Percentiles rank a stretch among this genome's conserved stretches.
Conservation (phyloP, 2,888 invertebrate genomes). For the Machimus rusticus region DNA sequence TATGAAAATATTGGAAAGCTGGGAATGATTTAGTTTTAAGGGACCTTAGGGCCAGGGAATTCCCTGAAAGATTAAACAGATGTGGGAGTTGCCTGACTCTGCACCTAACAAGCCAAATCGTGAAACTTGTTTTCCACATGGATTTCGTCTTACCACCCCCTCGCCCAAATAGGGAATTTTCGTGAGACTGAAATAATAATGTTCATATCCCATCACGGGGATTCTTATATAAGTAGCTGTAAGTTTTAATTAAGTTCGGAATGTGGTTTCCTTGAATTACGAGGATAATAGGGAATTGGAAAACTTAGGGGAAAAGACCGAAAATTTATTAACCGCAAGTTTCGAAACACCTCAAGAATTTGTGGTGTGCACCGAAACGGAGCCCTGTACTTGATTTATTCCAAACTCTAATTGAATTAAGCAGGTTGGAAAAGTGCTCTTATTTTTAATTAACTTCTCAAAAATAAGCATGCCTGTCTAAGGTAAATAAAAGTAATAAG, state of each 20-base stretch:
- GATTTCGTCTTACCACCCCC: neutral
- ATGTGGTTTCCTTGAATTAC: conserved; percentile 1
- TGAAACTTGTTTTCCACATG: neutral
- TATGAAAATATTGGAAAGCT: neutral
- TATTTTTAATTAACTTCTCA: neutral
- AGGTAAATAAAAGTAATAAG: no score
- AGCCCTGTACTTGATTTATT: neutral
- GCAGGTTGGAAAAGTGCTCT: neutral
- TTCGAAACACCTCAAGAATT: neutral
- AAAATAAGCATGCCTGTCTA: neutral
- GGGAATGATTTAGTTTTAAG: neutral
- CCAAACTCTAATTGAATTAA: neutral
- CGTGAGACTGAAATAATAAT: neutral
- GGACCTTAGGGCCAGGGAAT: neutral
- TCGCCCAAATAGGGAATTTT: neutral
- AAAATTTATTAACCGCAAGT: neutral
- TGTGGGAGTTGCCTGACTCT: neutral
- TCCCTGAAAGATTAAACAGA: neutral
- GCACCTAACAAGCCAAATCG: neutral
- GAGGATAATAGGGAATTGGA: neutral
- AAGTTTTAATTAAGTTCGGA: conserved; percentile 15
- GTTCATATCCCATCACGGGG: neutral
- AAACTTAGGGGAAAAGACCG: neutral
- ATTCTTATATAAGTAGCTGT: conserved; percentile 1
- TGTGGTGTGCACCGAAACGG: neutral